A percentile compares a stretch with the other conserved stretches of the same genome.
Evolutionary conservation across 1,140 invertebrate genomes (phyloP).

Genomic region (Formica selysi): DNA sequence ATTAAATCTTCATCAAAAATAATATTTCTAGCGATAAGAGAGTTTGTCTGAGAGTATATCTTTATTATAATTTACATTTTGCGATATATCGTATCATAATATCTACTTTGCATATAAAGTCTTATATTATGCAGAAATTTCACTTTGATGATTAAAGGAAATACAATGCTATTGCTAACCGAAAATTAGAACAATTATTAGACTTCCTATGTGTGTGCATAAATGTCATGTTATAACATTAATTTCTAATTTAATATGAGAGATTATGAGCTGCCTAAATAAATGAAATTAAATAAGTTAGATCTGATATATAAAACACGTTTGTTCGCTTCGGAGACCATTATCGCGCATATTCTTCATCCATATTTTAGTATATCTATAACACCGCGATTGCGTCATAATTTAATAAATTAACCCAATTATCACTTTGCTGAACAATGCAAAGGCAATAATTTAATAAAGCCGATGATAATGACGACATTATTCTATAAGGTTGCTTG

Average conservation of each 20-base stretch:
- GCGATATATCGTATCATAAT: background rate
- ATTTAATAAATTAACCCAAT: constrained; percentile 55
- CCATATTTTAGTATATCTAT: constrained; percentile 44
- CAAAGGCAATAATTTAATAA: constrained; percentile 49
- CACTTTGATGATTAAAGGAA: background rate
- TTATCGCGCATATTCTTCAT: constrained; percentile 22
- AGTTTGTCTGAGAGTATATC: background rate
- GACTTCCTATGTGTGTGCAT: background rate
- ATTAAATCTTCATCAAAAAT: background rate
- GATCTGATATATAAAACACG: constrained; percentile 31
- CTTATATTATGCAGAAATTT: background rate
- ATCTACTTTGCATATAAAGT: constrained; percentile 1
- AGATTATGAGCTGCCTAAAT: background rate
- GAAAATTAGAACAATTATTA: background rate
- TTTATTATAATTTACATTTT: background rate
- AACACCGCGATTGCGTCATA: constrained; percentile 23
- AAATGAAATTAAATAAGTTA: constrained; percentile 44
- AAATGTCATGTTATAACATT: background rate
- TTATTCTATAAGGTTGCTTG: background rate
- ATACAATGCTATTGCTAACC: background rate
- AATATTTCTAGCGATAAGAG: background rate
- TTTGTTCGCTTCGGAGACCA: background rate
- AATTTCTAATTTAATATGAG: background rate
- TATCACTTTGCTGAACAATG: constrained; percentile 27
- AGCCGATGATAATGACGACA: constrained; percentile 21